A percentile compares a stretch with the other conserved stretches of the same genome.
Evolutionary conservation across 1,140 invertebrate species (phyloP).

Genomic region (Melipona quadrifasciata): DNA sequence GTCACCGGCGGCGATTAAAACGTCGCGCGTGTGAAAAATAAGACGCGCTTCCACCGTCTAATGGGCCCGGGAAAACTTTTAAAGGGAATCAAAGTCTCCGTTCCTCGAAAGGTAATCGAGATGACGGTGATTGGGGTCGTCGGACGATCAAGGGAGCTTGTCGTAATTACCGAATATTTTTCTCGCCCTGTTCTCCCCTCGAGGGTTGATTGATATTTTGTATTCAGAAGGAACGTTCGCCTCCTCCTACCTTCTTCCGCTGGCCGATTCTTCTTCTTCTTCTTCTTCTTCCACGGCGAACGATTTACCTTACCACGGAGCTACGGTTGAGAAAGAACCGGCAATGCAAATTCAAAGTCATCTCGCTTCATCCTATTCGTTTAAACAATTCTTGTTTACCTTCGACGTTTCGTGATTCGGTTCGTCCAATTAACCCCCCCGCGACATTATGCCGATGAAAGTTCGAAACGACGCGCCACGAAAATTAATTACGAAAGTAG

Average conservation of each 20-base stretch:
- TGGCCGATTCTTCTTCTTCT: background rate
- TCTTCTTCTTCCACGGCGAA: background rate
- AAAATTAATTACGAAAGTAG: too few relatives aligned
- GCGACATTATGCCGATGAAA: background rate
- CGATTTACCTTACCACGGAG: background rate
- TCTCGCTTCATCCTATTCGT: too few relatives aligned
- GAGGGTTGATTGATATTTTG: slow-evolving; percentile 80
- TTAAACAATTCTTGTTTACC: slow-evolving; percentile 1
- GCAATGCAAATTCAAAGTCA: background rate
- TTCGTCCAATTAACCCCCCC: background rate
- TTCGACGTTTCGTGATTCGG: background rate
- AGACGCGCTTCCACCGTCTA: background rate
- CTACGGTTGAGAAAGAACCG: background rate
- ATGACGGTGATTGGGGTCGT: slow-evolving; percentile 63
- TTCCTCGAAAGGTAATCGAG: slow-evolving; percentile 49
- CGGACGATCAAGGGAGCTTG: slow-evolving; percentile 35
- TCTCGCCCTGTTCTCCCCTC: slow-evolving; percentile 72
- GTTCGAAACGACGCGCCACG: too few relatives aligned
- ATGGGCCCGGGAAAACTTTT: slow-evolving; percentile 31
- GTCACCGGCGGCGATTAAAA: background rate
- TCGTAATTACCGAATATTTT: slow-evolving; percentile 80
- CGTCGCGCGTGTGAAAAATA: slow-evolving; percentile 40
- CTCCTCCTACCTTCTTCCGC: background rate
- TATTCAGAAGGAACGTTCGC: slow-evolving; percentile 68
- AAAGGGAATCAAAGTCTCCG: slow-evolving; percentile 60